A percentile compares a stretch with the other conserved stretches of the same genome.
These are phyloP conservation scores for Melanotaenia duboulayi DNA, from an alignment of 2,113 vertebrate species.

Conservation along the genomic window DNA sequence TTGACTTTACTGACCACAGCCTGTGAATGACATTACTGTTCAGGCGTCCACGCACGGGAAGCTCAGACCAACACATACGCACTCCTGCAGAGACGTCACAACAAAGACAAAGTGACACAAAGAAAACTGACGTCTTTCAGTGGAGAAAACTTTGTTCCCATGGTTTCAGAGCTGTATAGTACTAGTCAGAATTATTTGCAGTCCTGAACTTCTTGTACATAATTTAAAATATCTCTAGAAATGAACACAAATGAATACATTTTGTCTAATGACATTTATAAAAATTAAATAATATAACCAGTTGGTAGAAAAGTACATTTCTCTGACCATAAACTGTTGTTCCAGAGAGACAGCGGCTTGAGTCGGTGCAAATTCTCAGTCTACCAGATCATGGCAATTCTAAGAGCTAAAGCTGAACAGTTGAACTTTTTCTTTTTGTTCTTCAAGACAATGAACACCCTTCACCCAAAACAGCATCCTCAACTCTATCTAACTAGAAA, in stretches of 20 bases:
- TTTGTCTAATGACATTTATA: not conserved
- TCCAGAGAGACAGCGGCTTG: too few relatives aligned
- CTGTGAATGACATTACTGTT: slow-evolving; percentile 66
- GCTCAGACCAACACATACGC: slow-evolving; percentile 32
- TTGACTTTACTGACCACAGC: slow-evolving; percentile 36
- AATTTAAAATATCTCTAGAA: not conserved
- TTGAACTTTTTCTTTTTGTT: too few relatives aligned
- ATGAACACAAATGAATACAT: not conserved
- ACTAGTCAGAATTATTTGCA: slow-evolving; percentile 4
- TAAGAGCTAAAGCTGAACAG: too few relatives aligned
- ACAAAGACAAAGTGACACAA: slow-evolving; percentile 12
- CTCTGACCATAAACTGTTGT: too few relatives aligned
- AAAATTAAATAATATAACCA: not conserved
- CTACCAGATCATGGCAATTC: too few relatives aligned
- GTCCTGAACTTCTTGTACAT: not conserved
- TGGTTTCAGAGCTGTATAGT: slow-evolving; percentile 45
- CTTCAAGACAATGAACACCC: too few relatives aligned
- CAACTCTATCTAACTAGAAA: too few relatives aligned
- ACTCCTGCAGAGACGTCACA: slow-evolving; percentile 52
- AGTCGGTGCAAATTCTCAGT: too few relatives aligned
- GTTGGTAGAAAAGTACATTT: not conserved
- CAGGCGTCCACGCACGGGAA: slow-evolving; percentile 37
- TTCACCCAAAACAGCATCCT: too few relatives aligned
- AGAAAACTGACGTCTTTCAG: slow-evolving; percentile 21
- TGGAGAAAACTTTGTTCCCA: slow-evolving; percentile 56